Evolutionary conservation across 1,140 invertebrate species (phyloP).

Genomic region (Amyelois transitella): DNA sequence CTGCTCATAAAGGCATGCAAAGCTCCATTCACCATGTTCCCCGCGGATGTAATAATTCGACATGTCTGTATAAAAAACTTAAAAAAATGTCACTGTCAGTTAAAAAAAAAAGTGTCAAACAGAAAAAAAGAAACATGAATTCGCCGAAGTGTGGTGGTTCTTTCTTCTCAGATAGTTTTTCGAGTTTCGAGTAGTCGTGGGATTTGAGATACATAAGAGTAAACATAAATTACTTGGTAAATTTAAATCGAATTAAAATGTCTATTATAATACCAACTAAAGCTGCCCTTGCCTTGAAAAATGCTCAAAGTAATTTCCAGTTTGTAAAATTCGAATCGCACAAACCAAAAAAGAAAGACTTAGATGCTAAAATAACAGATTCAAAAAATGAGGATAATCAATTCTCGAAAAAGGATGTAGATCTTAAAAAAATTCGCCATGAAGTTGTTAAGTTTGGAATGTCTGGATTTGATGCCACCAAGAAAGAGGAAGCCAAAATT

Average conservation of each 20-base stretch:
- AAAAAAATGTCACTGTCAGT: no score
- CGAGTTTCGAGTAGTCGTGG: no score
- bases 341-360: slow-evolving; percentile 69
- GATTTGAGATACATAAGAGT: no score
- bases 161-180: no score
- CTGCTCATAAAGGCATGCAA: no score
- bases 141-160: no score
- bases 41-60: no score
- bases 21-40: no score
- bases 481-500: slow-evolving; percentile 77
- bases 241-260: slow-evolving; percentile 26
- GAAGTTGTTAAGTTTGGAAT: slow-evolving; percentile 82
- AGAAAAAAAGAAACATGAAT: no score
- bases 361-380: slow-evolving; percentile 22
- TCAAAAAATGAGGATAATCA: slow-evolving; percentile 11
- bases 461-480: slow-evolving; percentile 76
- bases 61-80: no score
- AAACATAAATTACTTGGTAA: not conserved
- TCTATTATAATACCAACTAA: slow-evolving; percentile 70
- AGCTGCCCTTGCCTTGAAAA: slow-evolving; percentile 70
- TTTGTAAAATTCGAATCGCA: slow-evolving; percentile 68
- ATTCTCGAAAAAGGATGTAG: slow-evolving; percentile 55
- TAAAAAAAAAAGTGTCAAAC: no score
- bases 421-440: slow-evolving; percentile 77
- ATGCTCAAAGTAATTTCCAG: slow-evolving; percentile 61